These are phyloP conservation scores for Cuniculus paca DNA, from an alignment of 2,797 vertebrate genomes.

Conservation along the genomic window DNA sequence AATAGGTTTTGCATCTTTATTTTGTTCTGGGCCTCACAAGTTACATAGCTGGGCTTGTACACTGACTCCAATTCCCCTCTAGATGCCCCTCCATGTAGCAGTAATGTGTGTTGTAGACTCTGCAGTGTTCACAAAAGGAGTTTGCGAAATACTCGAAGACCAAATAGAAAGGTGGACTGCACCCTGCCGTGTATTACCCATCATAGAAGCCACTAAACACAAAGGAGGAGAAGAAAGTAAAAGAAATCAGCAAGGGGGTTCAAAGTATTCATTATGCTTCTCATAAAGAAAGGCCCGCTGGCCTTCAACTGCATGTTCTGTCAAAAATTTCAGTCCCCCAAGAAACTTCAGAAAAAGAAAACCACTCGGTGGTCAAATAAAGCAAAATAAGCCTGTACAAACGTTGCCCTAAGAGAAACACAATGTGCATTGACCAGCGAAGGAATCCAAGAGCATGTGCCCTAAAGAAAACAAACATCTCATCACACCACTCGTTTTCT, in stretches of 20 bases:
- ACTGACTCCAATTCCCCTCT: not conserved
- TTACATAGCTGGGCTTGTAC: not conserved
- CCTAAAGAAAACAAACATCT: not conserved
- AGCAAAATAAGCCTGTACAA: not conserved
- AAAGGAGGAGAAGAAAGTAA: not conserved
- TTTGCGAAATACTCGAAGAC: not conserved
- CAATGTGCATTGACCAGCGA: not conserved
- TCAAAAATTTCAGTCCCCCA: not conserved
- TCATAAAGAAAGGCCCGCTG: not conserved
- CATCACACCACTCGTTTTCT: not conserved
- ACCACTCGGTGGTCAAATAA: not conserved
- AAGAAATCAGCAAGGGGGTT: not conserved
- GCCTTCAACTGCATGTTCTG: not conserved
- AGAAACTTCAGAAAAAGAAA: slow-evolving; percentile 22
- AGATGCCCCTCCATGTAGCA: not conserved
- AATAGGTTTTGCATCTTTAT: not conserved
- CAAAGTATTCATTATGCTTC: not conserved
- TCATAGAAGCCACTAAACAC: not conserved
- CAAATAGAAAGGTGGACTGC: not conserved
- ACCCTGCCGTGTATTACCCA: too few species aligned
- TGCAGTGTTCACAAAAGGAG: not conserved
- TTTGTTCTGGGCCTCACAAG: not conserved
- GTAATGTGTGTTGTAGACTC: not conserved
- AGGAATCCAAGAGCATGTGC: not conserved
- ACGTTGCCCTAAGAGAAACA: not conserved